Evolutionary conservation across 2,113 vertebrate species (phyloP), one percentile per base, ranked within the genome.

Genomic region (Dendropsophus ebraccatus): DNA sequence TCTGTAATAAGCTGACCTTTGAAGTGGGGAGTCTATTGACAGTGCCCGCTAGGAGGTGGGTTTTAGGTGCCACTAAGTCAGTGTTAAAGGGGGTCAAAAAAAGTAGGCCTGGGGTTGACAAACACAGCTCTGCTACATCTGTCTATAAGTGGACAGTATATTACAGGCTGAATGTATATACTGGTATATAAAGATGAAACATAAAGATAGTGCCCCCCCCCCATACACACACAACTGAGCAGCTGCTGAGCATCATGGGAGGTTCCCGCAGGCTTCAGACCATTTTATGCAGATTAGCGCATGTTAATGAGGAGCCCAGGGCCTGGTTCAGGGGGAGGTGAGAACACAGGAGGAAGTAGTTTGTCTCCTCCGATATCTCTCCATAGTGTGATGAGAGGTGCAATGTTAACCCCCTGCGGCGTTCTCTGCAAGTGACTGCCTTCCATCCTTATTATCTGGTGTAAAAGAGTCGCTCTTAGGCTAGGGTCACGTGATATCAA

Each of bases 241-340:
- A n/a, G 12, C 21, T 19, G 49, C 81, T n/a, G 14, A 72, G 81
- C 81, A 83, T 56, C 49, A 83, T 72, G 49, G 81, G 67, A 32
- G 32, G 6, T 47, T 73, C 67, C 81, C 21, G 50, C 28, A 54
- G 49, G 32, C 81, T 25, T 54, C 14, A 10, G 56, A 62, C 56
- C 23, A 58, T 62, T 62, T 83, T 73, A 83, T 83, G 81, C 81
- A 83, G 67, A 83, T 83, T n/a, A 56, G 50, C 14, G 49, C 49
- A 73, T 73, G 67, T 41, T 83, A 83, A 69, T 45, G 67, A 73
- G 69, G 25, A 2, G 67, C 67, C 67, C 49, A 1, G 6, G 9
- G 81, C 23, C 21, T 37, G 19, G 23, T 41, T 83, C 81, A 25
- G 81, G 67, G 32, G 81, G 47, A 54, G 65, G 49, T 25, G 32